A percentile compares a stretch with the other conserved stretches of the same genome.
Evolutionary conservation across 2,797 vertebrate genomes (phyloP).

Genomic region (Artibeus jamaicensis): DNA sequence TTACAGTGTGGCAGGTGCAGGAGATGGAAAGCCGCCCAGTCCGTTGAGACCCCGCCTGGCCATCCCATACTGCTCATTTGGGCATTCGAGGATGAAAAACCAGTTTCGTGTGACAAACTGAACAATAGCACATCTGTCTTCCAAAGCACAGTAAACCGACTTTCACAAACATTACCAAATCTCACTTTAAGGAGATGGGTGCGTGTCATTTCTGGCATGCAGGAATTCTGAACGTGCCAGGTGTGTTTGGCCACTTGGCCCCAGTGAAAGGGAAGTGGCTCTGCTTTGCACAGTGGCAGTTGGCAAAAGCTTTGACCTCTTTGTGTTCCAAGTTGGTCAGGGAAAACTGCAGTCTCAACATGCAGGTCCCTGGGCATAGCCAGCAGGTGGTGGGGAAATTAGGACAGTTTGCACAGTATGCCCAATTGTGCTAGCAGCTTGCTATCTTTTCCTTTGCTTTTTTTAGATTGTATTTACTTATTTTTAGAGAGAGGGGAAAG

Average conservation of each 20-base stretch:
- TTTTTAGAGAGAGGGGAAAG: too few species aligned
- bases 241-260: conserved; percentile 42
- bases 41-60: background rate
- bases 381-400: background rate
- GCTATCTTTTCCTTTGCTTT: background rate
- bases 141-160: conserved; percentile 1
- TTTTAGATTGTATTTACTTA: background rate
- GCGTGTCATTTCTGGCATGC: conserved; percentile 31
- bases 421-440: background rate
- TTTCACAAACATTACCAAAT: background rate
- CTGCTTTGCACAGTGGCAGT: conserved; percentile 44
- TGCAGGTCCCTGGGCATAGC: background rate
- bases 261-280: conserved; percentile 40
- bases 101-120: background rate
- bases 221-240: conserved; percentile 58
- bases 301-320: conserved; percentile 74
- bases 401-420: background rate
- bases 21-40: background rate
- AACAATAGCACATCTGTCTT: conserved; percentile 6
- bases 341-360: background rate
- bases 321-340: conserved; percentile 41
- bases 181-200: background rate
- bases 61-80: background rate
- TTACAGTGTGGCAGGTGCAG: conserved; percentile 61
- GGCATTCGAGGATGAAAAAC: conserved; percentile 25